These are phyloP conservation scores for Megaptera novaeangliae DNA, from an alignment of 2,113 vertebrate genomes.

Conservation along the genomic window DNA sequence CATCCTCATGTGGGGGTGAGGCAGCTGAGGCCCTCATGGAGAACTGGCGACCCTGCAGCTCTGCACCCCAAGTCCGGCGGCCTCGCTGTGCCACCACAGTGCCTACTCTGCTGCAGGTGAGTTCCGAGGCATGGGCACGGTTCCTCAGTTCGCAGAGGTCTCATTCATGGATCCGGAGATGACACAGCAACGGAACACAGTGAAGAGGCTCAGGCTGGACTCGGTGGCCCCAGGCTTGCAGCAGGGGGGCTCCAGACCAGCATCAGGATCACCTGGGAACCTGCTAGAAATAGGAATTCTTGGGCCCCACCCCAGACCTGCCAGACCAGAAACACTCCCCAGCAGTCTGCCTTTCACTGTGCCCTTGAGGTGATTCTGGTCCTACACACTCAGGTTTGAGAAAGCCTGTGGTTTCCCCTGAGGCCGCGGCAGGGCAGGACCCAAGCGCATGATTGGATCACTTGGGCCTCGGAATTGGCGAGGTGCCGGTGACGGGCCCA, in stretches of 20 bases:
- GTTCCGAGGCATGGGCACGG: background rate
- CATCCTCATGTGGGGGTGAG: background rate
- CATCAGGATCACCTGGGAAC: no score
- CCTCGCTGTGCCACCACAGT: background rate
- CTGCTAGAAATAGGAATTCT: background rate
- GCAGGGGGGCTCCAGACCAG: background rate
- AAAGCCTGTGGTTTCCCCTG: background rate
- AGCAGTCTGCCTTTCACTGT: fast-evolving
- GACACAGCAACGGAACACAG: background rate
- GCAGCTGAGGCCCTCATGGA: background rate
- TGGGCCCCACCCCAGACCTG: background rate
- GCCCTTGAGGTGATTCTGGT: no score
- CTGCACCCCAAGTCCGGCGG: background rate
- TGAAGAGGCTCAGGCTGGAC: background rate
- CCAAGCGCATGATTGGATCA: no score
- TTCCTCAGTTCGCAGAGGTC: background rate
- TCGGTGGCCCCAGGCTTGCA: background rate
- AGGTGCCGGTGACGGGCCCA: background rate
- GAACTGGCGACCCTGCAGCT: background rate
- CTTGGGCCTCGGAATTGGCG: background rate
- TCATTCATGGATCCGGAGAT: background rate
- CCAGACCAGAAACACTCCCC: background rate
- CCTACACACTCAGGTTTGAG: background rate
- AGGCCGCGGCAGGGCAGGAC: background rate
- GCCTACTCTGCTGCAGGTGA: background rate